Percentiles rank a stretch among this genome's conserved stretches.
Conservation (phyloP, 2,797 vertebrate species). For the Perodicticus potto region DNA sequence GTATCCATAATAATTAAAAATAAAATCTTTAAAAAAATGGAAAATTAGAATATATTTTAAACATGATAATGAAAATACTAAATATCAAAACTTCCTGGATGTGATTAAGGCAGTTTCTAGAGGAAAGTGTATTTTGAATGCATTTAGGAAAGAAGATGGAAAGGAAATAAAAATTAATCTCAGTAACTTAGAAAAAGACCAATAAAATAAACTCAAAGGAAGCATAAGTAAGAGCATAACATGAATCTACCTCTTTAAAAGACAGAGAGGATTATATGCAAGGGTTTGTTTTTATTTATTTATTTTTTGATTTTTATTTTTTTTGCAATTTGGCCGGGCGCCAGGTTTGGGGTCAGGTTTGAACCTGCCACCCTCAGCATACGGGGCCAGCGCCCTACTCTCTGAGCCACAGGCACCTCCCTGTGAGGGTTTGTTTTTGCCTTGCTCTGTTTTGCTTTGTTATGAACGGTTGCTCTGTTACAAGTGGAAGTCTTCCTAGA, state of each 20-base stretch:
- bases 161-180: conserved; percentile 28
- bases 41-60: background rate
- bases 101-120: background rate
- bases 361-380: no score
- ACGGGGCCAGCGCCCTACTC: no score
- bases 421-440: no score
- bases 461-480: background rate
- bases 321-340: no score
- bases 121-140: background rate
- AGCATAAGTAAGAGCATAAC: background rate
- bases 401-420: no score
- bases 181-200: background rate
- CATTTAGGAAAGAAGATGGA: conserved; percentile 19
- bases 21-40: no score
- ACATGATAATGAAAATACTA: conserved; percentile 30
- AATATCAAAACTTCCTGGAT: background rate
- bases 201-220: conserved; percentile 29
- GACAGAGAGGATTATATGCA: background rate
- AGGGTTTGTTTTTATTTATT: background rate
- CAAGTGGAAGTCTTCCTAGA: background rate
- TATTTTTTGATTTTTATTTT: no score
- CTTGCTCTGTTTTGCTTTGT: background rate
- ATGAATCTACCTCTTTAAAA: background rate
- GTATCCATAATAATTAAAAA: no score
- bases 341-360: no score